phyloP scores from a whole-genome alignment of 2,888 invertebrate species.

The Sisyra terminalis region DNA sequence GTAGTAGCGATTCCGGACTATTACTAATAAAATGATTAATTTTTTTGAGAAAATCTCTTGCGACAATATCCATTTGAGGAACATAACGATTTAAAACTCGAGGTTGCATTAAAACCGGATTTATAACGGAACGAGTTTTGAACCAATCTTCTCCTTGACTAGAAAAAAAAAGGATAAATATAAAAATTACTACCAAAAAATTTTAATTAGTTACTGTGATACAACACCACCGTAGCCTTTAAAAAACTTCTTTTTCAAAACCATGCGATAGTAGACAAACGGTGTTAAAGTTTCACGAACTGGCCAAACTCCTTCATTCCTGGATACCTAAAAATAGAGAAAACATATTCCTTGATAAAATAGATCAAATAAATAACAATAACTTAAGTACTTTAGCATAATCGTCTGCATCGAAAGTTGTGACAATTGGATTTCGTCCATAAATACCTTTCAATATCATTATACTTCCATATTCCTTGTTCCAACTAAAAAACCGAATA shows the following conservation, averaged over 20 bases:
- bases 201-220: not conserved
- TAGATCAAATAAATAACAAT: conserved; percentile 2
- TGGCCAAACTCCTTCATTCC: conserved; percentile 30
- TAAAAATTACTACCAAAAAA: not conserved
- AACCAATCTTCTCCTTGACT: conserved; percentile 39
- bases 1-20: conserved; percentile 16
- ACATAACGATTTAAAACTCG: conserved; percentile 20
- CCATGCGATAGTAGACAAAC: conserved; percentile 23
- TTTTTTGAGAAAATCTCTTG: conserved; percentile 17
- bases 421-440: conserved; percentile 22
- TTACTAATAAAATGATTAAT: conserved; percentile 13
- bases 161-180: conserved; percentile 8
- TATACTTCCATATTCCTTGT: conserved; percentile 25
- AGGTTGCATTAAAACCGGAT: conserved; percentile 36
- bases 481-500: conserved; percentile 13
- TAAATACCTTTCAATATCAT: conserved; percentile 26
- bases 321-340: conserved; percentile 19
- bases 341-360: too few relatives aligned
- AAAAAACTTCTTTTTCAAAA: conserved; percentile 25
- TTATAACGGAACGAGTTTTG: conserved; percentile 30
- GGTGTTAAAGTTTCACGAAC: conserved; percentile 23
- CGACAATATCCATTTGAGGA: conserved; percentile 18
- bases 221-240: conserved; percentile 15
- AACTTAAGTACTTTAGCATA: conserved; percentile 21
- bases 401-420: conserved; percentile 32